phyloP scores from a whole-genome alignment of 2,113 vertebrate genomes.

The Entelurus aequoreus region DNA sequence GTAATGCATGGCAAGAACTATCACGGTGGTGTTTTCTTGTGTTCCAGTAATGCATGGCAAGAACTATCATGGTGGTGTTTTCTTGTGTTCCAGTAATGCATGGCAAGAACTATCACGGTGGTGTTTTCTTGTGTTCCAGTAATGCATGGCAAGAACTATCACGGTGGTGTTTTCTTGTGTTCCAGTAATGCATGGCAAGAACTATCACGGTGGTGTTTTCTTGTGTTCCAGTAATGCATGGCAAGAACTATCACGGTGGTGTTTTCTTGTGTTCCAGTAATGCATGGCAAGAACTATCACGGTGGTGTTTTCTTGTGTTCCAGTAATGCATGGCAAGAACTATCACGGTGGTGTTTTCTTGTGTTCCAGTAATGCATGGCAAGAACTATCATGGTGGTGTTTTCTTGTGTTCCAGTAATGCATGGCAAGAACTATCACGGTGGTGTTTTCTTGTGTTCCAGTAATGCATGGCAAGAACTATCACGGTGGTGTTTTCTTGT shows the following conservation, averaged over 20 bases:
- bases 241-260: background rate
- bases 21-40: background rate
- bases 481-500: background rate
- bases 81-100: background rate
- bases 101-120: background rate
- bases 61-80: background rate
- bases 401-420: background rate
- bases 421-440: background rate
- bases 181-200: background rate
- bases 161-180: background rate
- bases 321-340: background rate
- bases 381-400: background rate
- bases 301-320: background rate
- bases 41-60: background rate
- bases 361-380: background rate
- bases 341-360: background rate
- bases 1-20: background rate
- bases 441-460: background rate
- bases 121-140: background rate
- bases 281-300: background rate
- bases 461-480: background rate
- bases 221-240: background rate
- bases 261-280: background rate
- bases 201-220: background rate
- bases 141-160: background rate